phyloP scores from a whole-genome alignment of 2,113 vertebrate genomes.

The Crotalus tigris region DNA sequence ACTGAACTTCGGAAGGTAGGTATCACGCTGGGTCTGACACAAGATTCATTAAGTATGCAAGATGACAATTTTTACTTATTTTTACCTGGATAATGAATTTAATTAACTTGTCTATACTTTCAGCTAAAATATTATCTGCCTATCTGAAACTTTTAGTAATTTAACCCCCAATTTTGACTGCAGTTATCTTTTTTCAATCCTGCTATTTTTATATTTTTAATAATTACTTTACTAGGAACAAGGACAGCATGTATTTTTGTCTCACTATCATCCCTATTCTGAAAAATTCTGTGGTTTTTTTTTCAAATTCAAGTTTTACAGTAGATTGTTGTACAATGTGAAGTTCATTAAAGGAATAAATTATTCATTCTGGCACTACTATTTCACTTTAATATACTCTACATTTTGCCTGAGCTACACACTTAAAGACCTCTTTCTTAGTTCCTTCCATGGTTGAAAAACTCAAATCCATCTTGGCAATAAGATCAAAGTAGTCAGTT shows the following conservation, averaged over 20 bases:
- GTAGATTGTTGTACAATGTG: neutral
- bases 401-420: neutral
- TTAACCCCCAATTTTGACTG: neutral
- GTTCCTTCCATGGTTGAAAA: neutral
- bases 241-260: neutral
- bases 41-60: neutral
- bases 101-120: neutral
- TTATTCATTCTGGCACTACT: neutral
- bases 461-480: neutral
- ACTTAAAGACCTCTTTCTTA: neutral
- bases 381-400: neutral
- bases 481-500: neutral
- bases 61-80: neutral
- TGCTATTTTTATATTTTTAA: neutral
- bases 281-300: neutral
- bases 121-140: neutral
- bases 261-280: neutral
- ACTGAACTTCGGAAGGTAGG: too few species aligned
- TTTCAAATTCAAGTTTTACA: neutral
- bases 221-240: neutral
- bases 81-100: neutral
- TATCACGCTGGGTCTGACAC: too few species aligned
- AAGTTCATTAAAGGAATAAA: neutral
- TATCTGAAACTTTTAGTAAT: neutral
- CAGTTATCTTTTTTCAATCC: neutral